Conservation (phyloP, 1,140 invertebrate genomes). For the Wasmannia auropunctata region DNA sequence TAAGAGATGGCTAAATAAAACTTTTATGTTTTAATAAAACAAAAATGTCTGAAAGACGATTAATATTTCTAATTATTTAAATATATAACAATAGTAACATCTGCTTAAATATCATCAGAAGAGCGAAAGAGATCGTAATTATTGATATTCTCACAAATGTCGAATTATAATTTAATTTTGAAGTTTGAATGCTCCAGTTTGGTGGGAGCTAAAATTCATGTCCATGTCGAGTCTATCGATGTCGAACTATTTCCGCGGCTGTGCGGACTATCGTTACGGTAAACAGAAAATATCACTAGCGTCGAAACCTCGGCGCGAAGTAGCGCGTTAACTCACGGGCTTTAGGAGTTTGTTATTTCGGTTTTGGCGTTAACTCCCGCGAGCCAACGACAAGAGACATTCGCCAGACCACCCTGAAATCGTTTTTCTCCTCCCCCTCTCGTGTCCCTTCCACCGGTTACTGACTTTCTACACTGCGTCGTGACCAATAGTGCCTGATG, state of each 20-base stretch:
- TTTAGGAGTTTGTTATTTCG: conserved; percentile 80
- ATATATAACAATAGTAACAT: background rate
- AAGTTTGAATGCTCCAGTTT: background rate
- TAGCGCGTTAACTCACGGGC: conserved; percentile 69
- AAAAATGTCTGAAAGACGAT: background rate
- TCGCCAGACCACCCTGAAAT: conserved; percentile 81
- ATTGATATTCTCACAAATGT: background rate
- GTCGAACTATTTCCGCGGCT: conserved; percentile 49
- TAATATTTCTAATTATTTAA: conserved; percentile 3
- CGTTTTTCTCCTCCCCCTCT: background rate
- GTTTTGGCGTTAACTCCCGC: conserved; percentile 77
- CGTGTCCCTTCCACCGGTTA: conserved; percentile 10
- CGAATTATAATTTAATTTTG: background rate
- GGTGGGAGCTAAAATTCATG: background rate
- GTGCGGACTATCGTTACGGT: conserved; percentile 37
- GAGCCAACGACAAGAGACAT: conserved; percentile 80
- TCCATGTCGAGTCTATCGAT: background rate
- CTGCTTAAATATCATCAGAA: background rate
- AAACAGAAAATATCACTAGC: conserved; percentile 71
- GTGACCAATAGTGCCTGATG: conserved; percentile 60
- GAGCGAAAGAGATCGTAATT: background rate
- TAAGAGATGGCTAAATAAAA: background rate
- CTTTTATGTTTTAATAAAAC: background rate
- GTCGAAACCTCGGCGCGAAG: conserved; percentile 58
- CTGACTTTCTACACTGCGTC: conserved; percentile 57